Evolutionary conservation across 1,140 invertebrate genomes (phyloP).

Genomic region (Eubasilissa regina): DNA sequence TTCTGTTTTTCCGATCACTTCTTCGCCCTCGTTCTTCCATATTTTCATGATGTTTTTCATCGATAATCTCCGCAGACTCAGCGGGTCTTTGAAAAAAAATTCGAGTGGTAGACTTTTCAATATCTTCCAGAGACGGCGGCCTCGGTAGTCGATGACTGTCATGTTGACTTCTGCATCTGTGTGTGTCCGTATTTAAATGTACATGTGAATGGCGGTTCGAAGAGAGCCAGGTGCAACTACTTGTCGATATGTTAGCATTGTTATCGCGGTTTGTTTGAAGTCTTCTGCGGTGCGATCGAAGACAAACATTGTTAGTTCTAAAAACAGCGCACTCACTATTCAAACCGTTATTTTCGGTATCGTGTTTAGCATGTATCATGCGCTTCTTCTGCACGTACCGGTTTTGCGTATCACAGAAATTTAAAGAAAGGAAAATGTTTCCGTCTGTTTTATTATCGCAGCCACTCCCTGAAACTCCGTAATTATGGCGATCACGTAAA

Average conservation of each 20-base stretch:
- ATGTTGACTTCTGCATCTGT: neutral
- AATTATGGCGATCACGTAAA: constrained; percentile 46
- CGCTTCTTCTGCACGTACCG: constrained; percentile 14
- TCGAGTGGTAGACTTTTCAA: too few relatives aligned
- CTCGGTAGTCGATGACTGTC: neutral
- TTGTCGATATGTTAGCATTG: constrained; percentile 31
- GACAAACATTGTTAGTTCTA: constrained; percentile 27
- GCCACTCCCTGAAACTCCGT: constrained; percentile 7
- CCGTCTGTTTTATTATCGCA: constrained; percentile 23
- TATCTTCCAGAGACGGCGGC: too few relatives aligned
- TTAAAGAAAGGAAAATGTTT: constrained; percentile 31
- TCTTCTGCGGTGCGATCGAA: constrained; percentile 11
- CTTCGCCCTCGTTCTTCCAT: neutral
- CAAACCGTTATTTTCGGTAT: constrained; percentile 26
- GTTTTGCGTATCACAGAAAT: constrained; percentile 34
- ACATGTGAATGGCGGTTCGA: neutral
- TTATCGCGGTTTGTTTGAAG: constrained; percentile 6
- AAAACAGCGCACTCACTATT: constrained; percentile 27
- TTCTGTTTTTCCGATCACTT: neutral
- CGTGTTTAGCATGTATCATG: constrained; percentile 30
- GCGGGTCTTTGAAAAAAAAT: too few relatives aligned
- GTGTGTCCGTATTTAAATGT: neutral
- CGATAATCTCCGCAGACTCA: too few relatives aligned
- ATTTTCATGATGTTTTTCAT: too few relatives aligned
- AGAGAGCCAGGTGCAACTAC: neutral